These are phyloP conservation scores for Aethes cnicana DNA, from an alignment of 2,888 invertebrate genomes.

Conservation along the genomic window DNA sequence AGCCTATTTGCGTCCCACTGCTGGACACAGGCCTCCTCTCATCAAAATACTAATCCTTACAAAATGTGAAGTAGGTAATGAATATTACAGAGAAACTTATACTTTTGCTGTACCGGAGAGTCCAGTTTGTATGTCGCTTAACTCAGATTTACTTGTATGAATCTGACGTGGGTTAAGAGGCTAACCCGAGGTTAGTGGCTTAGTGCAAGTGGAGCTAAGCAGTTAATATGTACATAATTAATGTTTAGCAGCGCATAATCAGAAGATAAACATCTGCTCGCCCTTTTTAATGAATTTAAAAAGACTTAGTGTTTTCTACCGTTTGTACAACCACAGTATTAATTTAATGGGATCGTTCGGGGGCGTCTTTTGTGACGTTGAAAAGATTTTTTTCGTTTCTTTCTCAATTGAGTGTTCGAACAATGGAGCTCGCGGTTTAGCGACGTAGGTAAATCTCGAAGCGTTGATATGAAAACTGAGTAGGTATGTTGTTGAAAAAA, in stretches of 20 bases:
- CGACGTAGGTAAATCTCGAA: conserved; percentile 19
- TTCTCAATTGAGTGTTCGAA: conserved; percentile 17
- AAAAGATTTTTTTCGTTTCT: conserved; percentile 39
- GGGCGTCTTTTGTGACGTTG: conserved; percentile 40
- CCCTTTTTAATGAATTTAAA: conserved; percentile 62
- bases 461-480: background rate
- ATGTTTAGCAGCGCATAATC: background rate
- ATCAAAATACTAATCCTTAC: no score
- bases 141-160: no score
- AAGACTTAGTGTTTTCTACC: conserved; percentile 67
- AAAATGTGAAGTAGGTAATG: no score
- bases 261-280: conserved; percentile 37
- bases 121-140: no score
- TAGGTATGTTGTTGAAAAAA: no score
- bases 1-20: no score
- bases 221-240: background rate
- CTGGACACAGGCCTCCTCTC: no score
- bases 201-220: no score
- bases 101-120: no score
- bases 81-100: no score
- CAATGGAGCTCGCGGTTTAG: conserved; percentile 18
- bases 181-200: no score
- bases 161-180: no score
- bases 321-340: conserved; percentile 55
- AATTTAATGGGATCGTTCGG: conserved; percentile 58